Base-by-base conservation (phyloP, 2,113 vertebrate genomes). In the Brachypodius melanocephalos region DNA sequence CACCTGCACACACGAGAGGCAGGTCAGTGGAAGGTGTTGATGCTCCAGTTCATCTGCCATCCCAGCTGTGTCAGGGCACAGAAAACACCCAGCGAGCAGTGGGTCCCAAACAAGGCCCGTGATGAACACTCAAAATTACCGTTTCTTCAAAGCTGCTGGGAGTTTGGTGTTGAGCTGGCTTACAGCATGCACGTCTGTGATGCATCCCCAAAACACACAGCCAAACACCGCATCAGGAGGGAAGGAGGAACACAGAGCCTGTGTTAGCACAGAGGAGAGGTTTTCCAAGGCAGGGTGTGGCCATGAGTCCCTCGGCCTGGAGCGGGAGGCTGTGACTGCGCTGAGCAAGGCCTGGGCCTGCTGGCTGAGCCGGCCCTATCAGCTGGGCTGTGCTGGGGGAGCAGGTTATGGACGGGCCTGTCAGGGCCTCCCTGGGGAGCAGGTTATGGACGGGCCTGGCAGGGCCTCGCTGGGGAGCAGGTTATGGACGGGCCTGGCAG, bases 261-360 rank as follows among this genome's bases (percentile, higher is more conserved):
- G 17, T 67, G 90, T n/a, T 34, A 55, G 59, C 45, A 10, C 0
- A 6, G 59, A 67, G 82, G n/a, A 86, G 46, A 7, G 3, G 8
- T 68, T 83, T 93, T 90, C 83, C 81, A 78, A 32, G 34, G 49
- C 40, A 58, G 90, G 86, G 80, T 92, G 93, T 51, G 68, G 86
- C 51, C 63, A 8, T 1, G 7, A 20, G 22, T 63, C 54, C 49
- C 42, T n/a, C 6, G 0, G 59, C 46, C 13, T 34, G 1, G 18
- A 71, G 89, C 84, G 1, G 16, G 26, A n/a, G 52, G 75, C 93
- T 24, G 2, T 49, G 72, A 17, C 19, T 2, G 54, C 1, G 3
- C 86, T 54, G 86, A 48, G 87, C 59, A 4, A 28, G 66, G 12
- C 24, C 91, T 65, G 32, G 55, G 20, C 55, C 0, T 4, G 12